Base-by-base conservation (phyloP, 1,140 invertebrate species). In the Belonocnema kinseyi region DNA sequence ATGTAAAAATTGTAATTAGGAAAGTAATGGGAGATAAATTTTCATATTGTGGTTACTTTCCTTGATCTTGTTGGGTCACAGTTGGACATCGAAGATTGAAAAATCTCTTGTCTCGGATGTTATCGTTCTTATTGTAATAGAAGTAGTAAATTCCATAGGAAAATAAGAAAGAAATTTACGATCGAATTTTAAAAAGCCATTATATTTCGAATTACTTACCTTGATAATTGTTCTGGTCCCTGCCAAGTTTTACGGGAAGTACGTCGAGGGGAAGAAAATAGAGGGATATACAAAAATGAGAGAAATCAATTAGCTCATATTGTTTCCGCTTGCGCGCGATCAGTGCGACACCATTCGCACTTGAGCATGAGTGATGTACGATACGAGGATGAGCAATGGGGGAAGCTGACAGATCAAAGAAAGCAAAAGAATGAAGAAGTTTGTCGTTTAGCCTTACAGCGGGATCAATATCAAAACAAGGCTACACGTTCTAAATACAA, bases 381-480 rank as follows among this genome's bases (percentile, higher is more conserved):
- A 11, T 6, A 40, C 33, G 21, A 66, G 13, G 26, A 66, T 14
- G 26, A 66, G 1, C 40, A 10, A 5, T 40, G 58, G 46, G 26
- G 33, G 58, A 40, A 66, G 40, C 19, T 61, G 19, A 61, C 58
- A 61, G 26, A 33, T 61, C 8, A 61, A 61, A 33, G 58, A 61
- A 61, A 33, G 6, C 14, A 26, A 61, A 61, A 13, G 58, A 61
- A 61, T 12, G 58, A 11, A 33, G 58, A 16, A 21, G 26, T 61
- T 61, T 61, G 58, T 61, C 26, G 58, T 21, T 10, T 26, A 61
- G 58, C 33, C 58, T 33, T 26, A n/a, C n/a, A 13, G 21, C 21
- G 13, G 58, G 58, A 61, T 61, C 58, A 21, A 66, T 66, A 66
- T 66, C 40, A 11, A 33, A 66, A 66, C 26, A 66, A 66, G 46